These are phyloP conservation scores for Xiphorhynchus elegans DNA, from an alignment of 2,113 vertebrate genomes.

Conservation along the genomic window DNA sequence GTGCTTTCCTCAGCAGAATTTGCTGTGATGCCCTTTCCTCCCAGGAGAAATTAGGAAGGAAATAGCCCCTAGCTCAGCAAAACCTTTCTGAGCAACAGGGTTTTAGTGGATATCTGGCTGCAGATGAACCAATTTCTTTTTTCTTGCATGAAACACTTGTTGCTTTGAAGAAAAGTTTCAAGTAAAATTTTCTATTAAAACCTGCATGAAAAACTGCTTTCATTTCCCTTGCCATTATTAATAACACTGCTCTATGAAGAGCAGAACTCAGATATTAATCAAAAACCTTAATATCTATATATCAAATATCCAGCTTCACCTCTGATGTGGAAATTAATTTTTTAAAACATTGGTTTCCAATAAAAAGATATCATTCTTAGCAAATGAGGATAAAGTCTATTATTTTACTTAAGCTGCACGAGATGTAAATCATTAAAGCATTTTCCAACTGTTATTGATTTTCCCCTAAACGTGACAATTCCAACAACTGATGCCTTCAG, in stretches of 20 bases:
- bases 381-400: slow-evolving; percentile 36
- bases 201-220: neutral
- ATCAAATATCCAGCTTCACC: neutral
- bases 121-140: neutral
- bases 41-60: neutral
- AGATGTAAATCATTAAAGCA: slow-evolving; percentile 21
- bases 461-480: neutral
- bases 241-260: neutral
- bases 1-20: neutral
- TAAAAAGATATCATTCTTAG: neutral
- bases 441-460: slow-evolving; percentile 4
- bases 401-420: slow-evolving; percentile 3
- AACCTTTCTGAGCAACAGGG: neutral
- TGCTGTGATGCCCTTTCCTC: neutral
- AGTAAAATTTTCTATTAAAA: neutral
- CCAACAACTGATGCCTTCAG: neutral
- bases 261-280: neutral
- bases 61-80: slow-evolving; percentile 18
- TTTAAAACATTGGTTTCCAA: neutral
- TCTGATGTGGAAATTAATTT: neutral
- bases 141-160: neutral
- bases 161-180: neutral
- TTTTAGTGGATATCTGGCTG: neutral
- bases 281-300: neutral
- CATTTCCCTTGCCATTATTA: neutral